A percentile compares a stretch with the other conserved stretches of the same genome.
phyloP scores from a whole-genome alignment of 2,888 invertebrate species.

The Meliscaeva auricollis region DNA sequence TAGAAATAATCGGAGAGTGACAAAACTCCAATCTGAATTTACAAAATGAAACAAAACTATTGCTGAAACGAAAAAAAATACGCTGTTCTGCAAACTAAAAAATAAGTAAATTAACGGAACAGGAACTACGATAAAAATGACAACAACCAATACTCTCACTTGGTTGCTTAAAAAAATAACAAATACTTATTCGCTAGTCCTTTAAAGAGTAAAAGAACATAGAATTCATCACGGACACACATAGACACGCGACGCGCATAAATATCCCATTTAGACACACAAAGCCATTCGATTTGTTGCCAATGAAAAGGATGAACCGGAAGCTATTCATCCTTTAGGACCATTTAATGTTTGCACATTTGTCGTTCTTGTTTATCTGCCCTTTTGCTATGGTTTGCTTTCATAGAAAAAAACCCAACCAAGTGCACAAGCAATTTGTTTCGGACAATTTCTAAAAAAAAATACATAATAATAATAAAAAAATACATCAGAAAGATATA shows the following conservation, averaged over 20 bases:
- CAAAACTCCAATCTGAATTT: not conserved
- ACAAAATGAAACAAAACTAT: not conserved
- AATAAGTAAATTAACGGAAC: slow-evolving; percentile 67
- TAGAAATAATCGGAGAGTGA: slow-evolving; percentile 10
- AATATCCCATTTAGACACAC: slow-evolving; percentile 76
- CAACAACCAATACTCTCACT: slow-evolving; percentile 51
- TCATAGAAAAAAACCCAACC: slow-evolving; percentile 42
- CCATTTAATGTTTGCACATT: slow-evolving; percentile 76
- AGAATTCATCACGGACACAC: slow-evolving; percentile 71
- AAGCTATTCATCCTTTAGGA: slow-evolving; percentile 73
- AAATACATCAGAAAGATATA: slow-evolving; percentile 25
- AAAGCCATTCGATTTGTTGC: slow-evolving; percentile 76
- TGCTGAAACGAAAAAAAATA: not conserved
- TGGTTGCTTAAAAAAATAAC: not conserved
- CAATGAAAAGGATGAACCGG: slow-evolving; percentile 75
- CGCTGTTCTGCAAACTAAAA: slow-evolving; percentile 1
- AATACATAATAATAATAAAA: slow-evolving; percentile 5
- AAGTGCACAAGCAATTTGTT: slow-evolving; percentile 72
- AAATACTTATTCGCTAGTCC: slow-evolving; percentile 15
- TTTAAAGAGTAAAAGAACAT: slow-evolving; percentile 15
- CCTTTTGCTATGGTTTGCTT: slow-evolving; percentile 58
- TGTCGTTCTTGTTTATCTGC: slow-evolving; percentile 70
- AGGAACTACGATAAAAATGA: slow-evolving; percentile 62
- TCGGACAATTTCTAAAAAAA: slow-evolving; percentile 65
- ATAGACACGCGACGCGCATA: slow-evolving; percentile 75